Evolutionary conservation across 2,797 vertebrate species (phyloP).

Genomic region (Hipposideros larvatus): DNA sequence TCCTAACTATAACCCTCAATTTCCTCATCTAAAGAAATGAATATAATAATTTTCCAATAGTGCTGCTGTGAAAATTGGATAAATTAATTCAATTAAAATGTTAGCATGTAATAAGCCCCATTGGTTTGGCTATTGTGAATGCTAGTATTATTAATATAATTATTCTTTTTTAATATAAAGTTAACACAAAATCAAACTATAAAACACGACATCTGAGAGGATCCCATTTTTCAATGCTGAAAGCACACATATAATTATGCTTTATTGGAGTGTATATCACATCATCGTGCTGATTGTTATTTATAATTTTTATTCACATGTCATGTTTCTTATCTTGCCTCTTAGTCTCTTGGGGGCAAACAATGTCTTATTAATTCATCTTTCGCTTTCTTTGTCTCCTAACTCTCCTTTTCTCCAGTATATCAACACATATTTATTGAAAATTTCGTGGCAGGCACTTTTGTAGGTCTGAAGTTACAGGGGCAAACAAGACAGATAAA

Average conservation of each 20-base stretch:
- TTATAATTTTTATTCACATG: neutral
- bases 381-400: neutral
- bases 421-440: neutral
- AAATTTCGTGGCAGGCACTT: neutral
- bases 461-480: neutral
- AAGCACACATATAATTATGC: neutral
- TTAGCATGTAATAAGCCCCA: neutral
- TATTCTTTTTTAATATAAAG: neutral
- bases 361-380: neutral
- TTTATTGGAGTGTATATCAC: neutral
- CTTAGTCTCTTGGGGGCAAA: neutral
- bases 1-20: neutral
- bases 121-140: neutral
- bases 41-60: neutral
- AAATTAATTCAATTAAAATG: neutral
- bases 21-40: neutral
- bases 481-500: conserved; percentile 29
- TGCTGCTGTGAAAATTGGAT: neutral
- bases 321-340: neutral
- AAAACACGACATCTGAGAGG: neutral
- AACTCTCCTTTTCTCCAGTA: neutral
- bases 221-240: neutral
- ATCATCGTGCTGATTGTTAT: neutral
- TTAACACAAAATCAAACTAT: conserved; percentile 1
- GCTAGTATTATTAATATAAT: neutral